A percentile compares a stretch with the other conserved stretches of the same genome.
phyloP scores from a whole-genome alignment of 2,797 vertebrate species.

The Leptodactylus fallax region DNA sequence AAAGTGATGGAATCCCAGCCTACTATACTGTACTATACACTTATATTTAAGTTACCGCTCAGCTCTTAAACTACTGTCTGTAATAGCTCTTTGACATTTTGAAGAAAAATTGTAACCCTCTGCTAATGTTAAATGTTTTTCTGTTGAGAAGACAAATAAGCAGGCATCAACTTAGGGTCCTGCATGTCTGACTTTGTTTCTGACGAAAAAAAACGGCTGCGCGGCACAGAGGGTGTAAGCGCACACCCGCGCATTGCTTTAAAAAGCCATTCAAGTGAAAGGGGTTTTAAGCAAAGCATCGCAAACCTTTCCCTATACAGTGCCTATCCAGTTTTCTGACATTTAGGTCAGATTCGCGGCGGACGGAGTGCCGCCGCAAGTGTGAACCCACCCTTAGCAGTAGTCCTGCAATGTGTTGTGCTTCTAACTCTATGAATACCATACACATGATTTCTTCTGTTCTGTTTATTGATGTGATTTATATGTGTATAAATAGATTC shows the following conservation, averaged over 20 bases:
- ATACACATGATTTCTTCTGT: not conserved
- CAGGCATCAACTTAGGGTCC: not conserved
- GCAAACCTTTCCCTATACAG: too few species aligned
- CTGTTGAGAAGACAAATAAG: not conserved
- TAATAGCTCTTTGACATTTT: conserved; percentile 20
- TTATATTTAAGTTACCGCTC: not conserved
- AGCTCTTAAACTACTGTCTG: conserved; percentile 33
- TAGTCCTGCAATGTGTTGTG: not conserved
- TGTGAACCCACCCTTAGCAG: too few species aligned
- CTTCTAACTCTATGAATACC: not conserved
- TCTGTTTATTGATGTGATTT: not conserved
- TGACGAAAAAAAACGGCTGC: too few species aligned
- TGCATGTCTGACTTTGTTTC: too few species aligned
- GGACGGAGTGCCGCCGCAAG: too few species aligned
- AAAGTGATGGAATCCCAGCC: too few species aligned
- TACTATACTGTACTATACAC: not conserved
- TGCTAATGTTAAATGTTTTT: conserved; percentile 38
- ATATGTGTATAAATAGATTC: not conserved
- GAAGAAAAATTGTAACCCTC: conserved; percentile 26
- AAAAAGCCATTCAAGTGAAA: too few species aligned
- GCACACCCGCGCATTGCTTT: too few species aligned
- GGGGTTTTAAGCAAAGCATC: too few species aligned
- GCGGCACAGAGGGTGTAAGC: too few species aligned
- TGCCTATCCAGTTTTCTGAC: too few species aligned
- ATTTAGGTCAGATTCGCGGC: too few species aligned